These are phyloP conservation scores for Sander vitreus DNA, from an alignment of 2,113 vertebrate species.

Conservation along the genomic window DNA sequence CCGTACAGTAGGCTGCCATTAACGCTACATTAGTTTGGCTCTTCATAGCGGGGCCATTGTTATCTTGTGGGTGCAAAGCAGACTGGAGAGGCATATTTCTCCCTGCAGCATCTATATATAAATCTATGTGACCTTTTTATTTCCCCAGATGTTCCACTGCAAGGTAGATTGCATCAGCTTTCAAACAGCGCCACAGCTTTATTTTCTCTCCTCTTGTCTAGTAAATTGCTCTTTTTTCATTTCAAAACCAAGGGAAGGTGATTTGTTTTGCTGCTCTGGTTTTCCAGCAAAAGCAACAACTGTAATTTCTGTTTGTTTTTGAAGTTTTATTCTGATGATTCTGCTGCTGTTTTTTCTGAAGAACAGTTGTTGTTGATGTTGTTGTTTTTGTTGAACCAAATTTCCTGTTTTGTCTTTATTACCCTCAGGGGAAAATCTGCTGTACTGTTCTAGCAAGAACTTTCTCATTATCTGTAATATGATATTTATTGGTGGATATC, in stretches of 20 bases:
- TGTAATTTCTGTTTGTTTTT: neutral
- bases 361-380: conserved; percentile 7
- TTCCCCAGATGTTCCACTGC: conserved; percentile 75
- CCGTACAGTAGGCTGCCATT: conserved; percentile 51
- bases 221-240: conserved; percentile 62
- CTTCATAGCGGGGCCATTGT: conserved; percentile 39
- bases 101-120: conserved; percentile 77
- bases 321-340: conserved; percentile 9
- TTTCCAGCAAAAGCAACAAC: conserved; percentile 17
- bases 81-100: conserved; percentile 50
- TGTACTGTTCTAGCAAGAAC: conserved; percentile 12
- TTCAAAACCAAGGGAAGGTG: conserved; percentile 44
- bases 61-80: conserved; percentile 49
- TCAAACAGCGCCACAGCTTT: conserved; percentile 60
- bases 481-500: conserved; percentile 17
- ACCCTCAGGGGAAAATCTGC: conserved; percentile 29
- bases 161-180: conserved; percentile 74
- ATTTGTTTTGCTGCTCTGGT: conserved; percentile 44
- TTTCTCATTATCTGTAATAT: conserved; percentile 23
- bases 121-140: conserved; percentile 78
- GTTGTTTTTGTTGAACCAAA: neutral
- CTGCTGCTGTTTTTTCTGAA: conserved; percentile 19
- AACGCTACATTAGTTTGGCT: conserved; percentile 64
- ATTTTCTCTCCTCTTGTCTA: conserved; percentile 59
- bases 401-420: conserved; percentile 33